Base-by-base conservation (phyloP, 2,888 invertebrate species). In the Drosophila rellima region DNA sequence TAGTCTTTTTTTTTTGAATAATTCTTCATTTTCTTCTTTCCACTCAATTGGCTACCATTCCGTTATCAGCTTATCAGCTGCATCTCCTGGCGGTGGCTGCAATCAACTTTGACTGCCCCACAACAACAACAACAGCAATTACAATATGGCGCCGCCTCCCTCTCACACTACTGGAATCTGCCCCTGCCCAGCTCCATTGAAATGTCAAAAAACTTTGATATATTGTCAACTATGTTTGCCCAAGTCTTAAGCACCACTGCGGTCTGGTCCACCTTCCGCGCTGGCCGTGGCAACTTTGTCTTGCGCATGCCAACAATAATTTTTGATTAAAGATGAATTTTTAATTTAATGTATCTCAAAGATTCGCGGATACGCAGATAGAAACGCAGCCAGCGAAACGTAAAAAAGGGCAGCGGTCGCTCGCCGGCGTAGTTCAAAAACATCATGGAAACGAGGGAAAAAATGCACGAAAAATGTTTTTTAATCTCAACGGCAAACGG, bases 321-420 rank as follows among this genome's bases (percentile, higher is more conserved):
- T 91, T 91, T 90, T 91, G 91, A 91, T 91, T 91, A 91, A 90
- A 91, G 90, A 91, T 91, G 91, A 91, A 91, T 91, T 91, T 91
- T 91, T 91, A 91, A 91, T 91, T 89, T 89, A 88, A 86, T 89
- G 88, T 88, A 86, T 81, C 84, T 83, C 69, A 62, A 80, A 88
- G 90, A 87, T 73, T 76, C 76, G 61, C 80, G 81, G 89, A 87
- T 69, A 76, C 63, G 66, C 74, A 77, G 79, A 74, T 74, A 83
- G 61, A 71, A 60, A 47, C 78, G 74, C 71, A 77, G 68, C 81
- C 74, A 75, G 57, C 78, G 78, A 80, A 62, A 81, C 73, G 78
- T 69, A 67, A 74, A 77, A 54, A 63, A 69, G 57, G 51, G 23
- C 23, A 17, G 57, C 35, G 23, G 70, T 31, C 26, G 26, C 29